Base-by-base conservation (phyloP, 1,140 invertebrate species). In the Drosophila leontia region DNA sequence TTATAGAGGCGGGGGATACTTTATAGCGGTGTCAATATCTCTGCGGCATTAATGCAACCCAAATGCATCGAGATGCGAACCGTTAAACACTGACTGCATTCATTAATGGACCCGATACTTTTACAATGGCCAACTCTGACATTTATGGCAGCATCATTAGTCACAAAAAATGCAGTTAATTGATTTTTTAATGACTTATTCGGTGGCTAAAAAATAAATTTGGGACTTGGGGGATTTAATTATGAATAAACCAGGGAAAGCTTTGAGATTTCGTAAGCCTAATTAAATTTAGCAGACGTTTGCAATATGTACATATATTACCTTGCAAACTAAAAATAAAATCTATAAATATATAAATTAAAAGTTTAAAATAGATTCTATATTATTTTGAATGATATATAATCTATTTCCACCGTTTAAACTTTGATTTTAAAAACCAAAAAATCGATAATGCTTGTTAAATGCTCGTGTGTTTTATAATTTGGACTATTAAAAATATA, bases 21-120 rank as follows among this genome's bases (percentile, higher is more conserved):
- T 7, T 50, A 37, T 42, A 19, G 32, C 42, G 44, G 59, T 65
- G 61, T 62, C 68, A 61, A 55, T 75, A 75, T 62, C 51, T 74
- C 4, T 29, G 41, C 34, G 15, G 57, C 59, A 75, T 74, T 55
- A 64, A 58, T 76, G 71, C 65, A 72, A 60, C 51, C 37, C 35
- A 50, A 58, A 50, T 70, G 65, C 65, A 70, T 58, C 48, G 35
- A 42, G 51, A 70, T 50, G 69, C 19, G 64, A 53, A 53, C 65
- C 47, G 65, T 37, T 44, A 67, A 44, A 23, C 41, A 39, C 41
- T 60, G n/a, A 29, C 67, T 48, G 51, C 44, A 48, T 34, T 42
- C 26, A 39, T 56, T 56, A 71, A 71, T 48, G 15, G 17, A 19
- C 48, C n/a, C 11, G 11, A 15, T 26, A 7, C 39, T 35, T 57